A percentile compares a stretch with the other conserved stretches of the same genome.
Evolutionary conservation across 2,797 vertebrate genomes (phyloP).

Genomic region (Coregonus sp.): DNA sequence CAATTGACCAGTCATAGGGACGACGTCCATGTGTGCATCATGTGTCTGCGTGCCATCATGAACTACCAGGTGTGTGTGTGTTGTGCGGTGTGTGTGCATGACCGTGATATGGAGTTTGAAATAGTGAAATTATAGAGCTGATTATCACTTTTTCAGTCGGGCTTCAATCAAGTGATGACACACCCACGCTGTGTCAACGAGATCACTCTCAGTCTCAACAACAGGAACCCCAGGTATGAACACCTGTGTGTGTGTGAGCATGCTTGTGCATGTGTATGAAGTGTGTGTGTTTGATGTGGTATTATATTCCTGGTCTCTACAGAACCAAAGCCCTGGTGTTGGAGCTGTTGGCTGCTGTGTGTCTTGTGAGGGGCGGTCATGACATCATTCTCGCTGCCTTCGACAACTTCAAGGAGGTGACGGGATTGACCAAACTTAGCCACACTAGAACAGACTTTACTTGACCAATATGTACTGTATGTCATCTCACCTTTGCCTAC

Average conservation of each 20-base stretch:
- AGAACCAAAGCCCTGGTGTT: slow-evolving; percentile 93
- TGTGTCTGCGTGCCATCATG: slow-evolving; percentile 98
- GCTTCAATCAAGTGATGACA: slow-evolving; percentile 96
- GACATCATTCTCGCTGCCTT: slow-evolving; percentile 94
- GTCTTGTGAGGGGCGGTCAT: slow-evolving; percentile 91
- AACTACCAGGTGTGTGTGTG: slow-evolving; percentile 91
- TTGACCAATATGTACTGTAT: slow-evolving; percentile 8
- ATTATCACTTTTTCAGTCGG: slow-evolving; percentile 77
- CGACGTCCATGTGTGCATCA: slow-evolving; percentile 94
- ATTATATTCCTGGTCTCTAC: slow-evolving; percentile 14
- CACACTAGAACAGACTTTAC: neutral
- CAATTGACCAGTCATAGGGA: slow-evolving; percentile 86
- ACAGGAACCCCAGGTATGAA: slow-evolving; percentile 88
- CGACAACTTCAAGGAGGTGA: slow-evolving; percentile 94
- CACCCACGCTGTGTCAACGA: slow-evolving; percentile 95
- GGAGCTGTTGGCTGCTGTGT: slow-evolving; percentile 92
- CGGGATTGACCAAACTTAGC: neutral
- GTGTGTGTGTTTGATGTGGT: neutral
- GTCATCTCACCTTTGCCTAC: slow-evolving; percentile 4
- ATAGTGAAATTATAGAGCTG: neutral
- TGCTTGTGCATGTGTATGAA: neutral
- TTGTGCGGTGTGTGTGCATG: neutral
- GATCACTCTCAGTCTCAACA: slow-evolving; percentile 96
- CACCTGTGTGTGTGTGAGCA: neutral
- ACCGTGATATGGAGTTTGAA: neutral